These are phyloP conservation scores for Drosophila punjabiensis DNA, from an alignment of 1,140 invertebrate species.

Conservation along the genomic window DNA sequence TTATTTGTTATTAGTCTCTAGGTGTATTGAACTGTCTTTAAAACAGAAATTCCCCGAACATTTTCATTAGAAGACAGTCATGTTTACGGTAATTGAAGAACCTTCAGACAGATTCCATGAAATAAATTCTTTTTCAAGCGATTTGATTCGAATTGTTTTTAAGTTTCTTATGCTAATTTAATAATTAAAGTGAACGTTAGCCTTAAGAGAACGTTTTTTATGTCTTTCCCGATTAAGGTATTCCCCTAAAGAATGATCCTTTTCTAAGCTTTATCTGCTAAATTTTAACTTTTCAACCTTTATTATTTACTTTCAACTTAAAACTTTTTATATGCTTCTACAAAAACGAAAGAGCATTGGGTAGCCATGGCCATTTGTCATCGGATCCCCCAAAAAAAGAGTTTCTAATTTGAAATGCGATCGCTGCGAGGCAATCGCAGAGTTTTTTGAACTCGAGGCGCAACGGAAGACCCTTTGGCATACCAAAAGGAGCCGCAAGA, in stretches of 20 bases:
- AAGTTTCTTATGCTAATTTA: no score
- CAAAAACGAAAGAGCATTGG: slow-evolving; percentile 43
- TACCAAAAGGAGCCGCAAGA: slow-evolving; percentile 35
- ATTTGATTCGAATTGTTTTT: not conserved
- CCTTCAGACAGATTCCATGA: not conserved
- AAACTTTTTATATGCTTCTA: not conserved
- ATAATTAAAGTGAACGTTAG: no score
- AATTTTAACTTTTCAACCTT: not conserved
- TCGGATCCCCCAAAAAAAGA: slow-evolving; percentile 24
- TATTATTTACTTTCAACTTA: not conserved
- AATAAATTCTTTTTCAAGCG: not conserved
- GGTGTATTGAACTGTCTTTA: not conserved
- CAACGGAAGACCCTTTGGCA: slow-evolving; percentile 41
- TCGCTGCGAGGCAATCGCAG: slow-evolving; percentile 53
- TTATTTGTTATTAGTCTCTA: not conserved
- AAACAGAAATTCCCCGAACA: not conserved
- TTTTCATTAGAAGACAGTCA: not conserved
- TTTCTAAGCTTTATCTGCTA: no score
- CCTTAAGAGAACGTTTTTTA: no score
- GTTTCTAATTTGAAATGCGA: slow-evolving; percentile 68
- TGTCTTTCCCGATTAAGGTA: no score
- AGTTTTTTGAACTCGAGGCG: slow-evolving; percentile 74
- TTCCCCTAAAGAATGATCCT: no score
- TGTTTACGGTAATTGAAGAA: not conserved
- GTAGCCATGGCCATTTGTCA: slow-evolving; percentile 43